A percentile compares a stretch with the other conserved stretches of the same genome.
Evolutionary conservation across 2,113 vertebrate genomes (phyloP).

Genomic region (Axis porcinus): DNA sequence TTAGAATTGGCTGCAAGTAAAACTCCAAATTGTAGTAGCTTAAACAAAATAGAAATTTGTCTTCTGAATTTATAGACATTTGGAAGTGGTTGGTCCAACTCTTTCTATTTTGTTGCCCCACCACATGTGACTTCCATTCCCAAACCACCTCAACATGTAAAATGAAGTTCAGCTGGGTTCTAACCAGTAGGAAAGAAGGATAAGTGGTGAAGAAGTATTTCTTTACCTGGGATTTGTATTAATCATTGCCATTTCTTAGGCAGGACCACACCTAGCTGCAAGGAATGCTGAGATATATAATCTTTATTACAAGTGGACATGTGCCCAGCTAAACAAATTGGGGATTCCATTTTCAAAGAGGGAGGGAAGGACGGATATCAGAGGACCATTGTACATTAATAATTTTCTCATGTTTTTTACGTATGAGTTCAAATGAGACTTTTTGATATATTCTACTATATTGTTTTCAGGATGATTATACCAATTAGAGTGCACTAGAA

Average conservation of each 20-base stretch:
- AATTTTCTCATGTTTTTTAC: not conserved
- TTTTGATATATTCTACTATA: not conserved
- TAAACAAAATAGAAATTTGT: not conserved
- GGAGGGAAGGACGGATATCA: not conserved
- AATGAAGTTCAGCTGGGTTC: not conserved
- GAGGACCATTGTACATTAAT: not conserved
- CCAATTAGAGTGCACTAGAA: not conserved
- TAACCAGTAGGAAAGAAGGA: not conserved
- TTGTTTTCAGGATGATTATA: not conserved
- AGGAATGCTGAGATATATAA: not conserved
- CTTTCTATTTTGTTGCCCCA: not conserved
- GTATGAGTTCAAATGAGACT: not conserved
- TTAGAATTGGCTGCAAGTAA: not conserved
- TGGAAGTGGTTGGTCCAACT: not conserved
- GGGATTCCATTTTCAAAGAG: not conserved
- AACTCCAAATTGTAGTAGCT: not conserved
- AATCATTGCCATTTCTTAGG: not conserved
- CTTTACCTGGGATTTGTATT: not conserved
- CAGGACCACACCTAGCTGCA: not conserved
- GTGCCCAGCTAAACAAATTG: not conserved
- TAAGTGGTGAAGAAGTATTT: not conserved
- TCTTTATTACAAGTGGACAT: not conserved
- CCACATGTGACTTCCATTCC: not conserved
- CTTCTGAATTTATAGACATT: not conserved
- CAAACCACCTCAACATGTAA: not conserved